phyloP scores from a whole-genome alignment of 23 tunicate genomes.

The Ascidia mentula region DNA sequence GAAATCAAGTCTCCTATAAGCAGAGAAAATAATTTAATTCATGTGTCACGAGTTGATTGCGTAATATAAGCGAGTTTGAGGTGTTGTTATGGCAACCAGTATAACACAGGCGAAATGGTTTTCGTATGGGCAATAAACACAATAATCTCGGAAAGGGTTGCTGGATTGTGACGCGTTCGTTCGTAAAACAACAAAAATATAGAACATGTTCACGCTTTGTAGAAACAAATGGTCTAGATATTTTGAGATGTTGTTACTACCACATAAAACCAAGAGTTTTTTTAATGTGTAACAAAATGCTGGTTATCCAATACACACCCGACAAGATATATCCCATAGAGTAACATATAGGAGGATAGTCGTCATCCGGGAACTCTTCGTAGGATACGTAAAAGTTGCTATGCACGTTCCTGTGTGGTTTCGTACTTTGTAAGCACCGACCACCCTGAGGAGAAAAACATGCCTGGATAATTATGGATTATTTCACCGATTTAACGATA shows the following conservation, averaged over 20 bases:
- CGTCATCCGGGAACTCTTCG: conserved; percentile 22
- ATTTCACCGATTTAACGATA: neutral
- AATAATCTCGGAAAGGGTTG: too few relatives aligned
- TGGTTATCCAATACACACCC: too few relatives aligned
- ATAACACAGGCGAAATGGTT: too few relatives aligned
- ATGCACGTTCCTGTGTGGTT: conserved; percentile 35
- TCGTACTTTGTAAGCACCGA: conserved; percentile 20
- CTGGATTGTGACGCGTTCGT: too few relatives aligned
- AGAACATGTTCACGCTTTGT: neutral
- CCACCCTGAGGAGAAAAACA: conserved; percentile 40
- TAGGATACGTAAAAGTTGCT: conserved; percentile 63
- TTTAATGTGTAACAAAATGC: neutral
- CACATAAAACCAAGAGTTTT: neutral
- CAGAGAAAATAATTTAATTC: too few relatives aligned
- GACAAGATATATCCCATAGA: conserved; percentile 72
- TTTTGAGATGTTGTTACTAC: neutral
- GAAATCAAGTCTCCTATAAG: conserved; percentile 53
- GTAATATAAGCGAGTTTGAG: too few relatives aligned
- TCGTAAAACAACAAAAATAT: too few relatives aligned
- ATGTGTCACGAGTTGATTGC: too few relatives aligned
- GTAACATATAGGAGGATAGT: conserved; percentile 60
- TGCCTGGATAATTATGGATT: neutral
- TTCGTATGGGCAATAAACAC: too few relatives aligned
- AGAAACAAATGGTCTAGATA: neutral
- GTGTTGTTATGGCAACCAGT: too few relatives aligned